Percentiles rank a stretch among this genome's conserved stretches.
These are phyloP conservation scores for Philereme transversata DNA, from an alignment of 2,888 invertebrate genomes.

Conservation along the genomic window DNA sequence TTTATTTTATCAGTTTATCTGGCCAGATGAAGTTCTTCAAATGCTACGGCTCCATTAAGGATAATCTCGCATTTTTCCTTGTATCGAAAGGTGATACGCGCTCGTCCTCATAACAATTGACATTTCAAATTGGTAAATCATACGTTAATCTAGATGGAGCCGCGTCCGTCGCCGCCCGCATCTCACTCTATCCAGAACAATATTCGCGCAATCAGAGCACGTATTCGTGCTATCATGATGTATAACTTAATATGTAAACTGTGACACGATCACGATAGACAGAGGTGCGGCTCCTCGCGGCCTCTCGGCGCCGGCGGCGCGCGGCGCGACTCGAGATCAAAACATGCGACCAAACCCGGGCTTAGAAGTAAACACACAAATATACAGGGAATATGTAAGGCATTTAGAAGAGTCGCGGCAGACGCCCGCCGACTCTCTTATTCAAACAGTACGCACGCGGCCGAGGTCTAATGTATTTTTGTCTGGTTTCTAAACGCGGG, in stretches of 20 bases:
- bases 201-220: conserved; percentile 1
- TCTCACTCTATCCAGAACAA: conserved; percentile 5
- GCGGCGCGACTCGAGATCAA: conserved; percentile 28
- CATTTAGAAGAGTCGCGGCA: too few relatives aligned
- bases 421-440: too few relatives aligned
- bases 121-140: conserved; percentile 71
- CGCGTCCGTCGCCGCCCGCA: conserved; percentile 43
- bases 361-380: conserved; percentile 1
- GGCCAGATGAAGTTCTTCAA: too few relatives aligned
- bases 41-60: too few relatives aligned
- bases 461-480: background rate
- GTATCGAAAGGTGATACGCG: conserved; percentile 4
- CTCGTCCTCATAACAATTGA: conserved; percentile 66
- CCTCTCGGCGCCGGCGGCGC: conserved; percentile 1
- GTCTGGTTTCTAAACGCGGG: conserved; percentile 7
- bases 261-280: conserved; percentile 4
- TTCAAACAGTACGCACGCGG: too few relatives aligned
- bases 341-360: conserved; percentile 13
- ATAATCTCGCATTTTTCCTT: background rate
- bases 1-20: too few relatives aligned
- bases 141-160: conserved; percentile 72
- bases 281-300: background rate
- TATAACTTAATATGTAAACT: background rate
- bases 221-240: background rate
- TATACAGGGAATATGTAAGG: too few relatives aligned